Conservation (phyloP, 1,140 invertebrate species). For the Anthonomus grandis region DNA sequence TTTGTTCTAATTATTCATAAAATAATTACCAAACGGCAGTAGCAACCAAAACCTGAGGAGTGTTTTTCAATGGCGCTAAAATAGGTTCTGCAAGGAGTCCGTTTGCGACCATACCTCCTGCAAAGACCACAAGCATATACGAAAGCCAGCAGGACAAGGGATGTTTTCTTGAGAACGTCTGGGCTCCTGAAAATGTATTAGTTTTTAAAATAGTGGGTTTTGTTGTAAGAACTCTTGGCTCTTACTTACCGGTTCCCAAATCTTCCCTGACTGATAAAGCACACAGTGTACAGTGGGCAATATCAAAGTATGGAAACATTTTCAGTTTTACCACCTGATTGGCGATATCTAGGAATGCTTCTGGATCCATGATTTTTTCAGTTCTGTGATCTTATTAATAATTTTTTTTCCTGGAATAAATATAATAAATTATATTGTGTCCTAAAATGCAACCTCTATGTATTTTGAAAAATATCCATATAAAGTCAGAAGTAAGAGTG, state of each 20-base stretch:
- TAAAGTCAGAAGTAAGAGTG: too few relatives aligned
- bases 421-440: too few relatives aligned
- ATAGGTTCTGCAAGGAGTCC: constrained; percentile 93
- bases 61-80: constrained; percentile 91
- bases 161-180: constrained; percentile 93
- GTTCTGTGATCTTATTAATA: too few relatives aligned
- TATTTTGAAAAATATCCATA: too few relatives aligned
- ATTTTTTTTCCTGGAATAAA: too few relatives aligned
- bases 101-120: constrained; percentile 92
- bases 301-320: constrained; percentile 99
- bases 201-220: neutral
- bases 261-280: constrained; percentile 93
- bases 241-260: constrained; percentile 76
- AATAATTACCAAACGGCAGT: constrained; percentile 80
- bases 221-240: too few relatives aligned
- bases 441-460: too few relatives aligned
- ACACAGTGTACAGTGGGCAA: constrained; percentile 89
- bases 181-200: constrained; percentile 63
- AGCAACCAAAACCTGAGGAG: constrained; percentile 85
- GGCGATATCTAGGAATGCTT: constrained; percentile 94
- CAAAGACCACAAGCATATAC: constrained; percentile 97
- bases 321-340: constrained; percentile 98
- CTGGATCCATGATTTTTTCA: constrained; percentile 78
- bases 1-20: neutral
- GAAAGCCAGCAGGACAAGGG: constrained; percentile 97